Evolutionary conservation across 2,113 vertebrate species (phyloP).

Genomic region (Lucifuga dentata): DNA sequence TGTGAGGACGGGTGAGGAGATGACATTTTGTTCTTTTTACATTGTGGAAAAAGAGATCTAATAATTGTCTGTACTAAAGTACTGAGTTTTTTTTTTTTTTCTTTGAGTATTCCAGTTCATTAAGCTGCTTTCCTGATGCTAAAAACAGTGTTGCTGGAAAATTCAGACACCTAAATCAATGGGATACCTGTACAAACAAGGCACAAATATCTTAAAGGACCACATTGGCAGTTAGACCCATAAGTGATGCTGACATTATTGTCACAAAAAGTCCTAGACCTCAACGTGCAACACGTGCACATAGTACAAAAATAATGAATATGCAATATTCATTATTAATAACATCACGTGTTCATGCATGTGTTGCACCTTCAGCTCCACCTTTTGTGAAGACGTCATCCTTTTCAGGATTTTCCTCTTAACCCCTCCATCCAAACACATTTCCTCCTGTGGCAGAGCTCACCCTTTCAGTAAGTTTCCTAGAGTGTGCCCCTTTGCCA

Average conservation of each 20-base stretch:
- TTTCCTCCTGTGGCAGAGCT: background rate
- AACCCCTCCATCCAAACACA: constrained; percentile 12
- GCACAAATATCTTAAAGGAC: constrained; percentile 62
- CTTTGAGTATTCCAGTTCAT: constrained; percentile 49
- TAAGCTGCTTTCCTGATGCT: constrained; percentile 17
- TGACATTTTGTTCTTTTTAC: constrained; percentile 61
- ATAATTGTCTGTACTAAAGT: constrained; percentile 58
- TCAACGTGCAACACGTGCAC: too few species aligned
- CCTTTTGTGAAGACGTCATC: background rate
- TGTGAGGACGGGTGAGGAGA: too few species aligned
- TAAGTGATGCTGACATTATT: too few species aligned
- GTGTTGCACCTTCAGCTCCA: too few species aligned
- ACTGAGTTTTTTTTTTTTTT: background rate
- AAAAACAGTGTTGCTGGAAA: background rate
- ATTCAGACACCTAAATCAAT: constrained; percentile 18
- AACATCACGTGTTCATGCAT: too few species aligned
- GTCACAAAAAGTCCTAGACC: too few species aligned
- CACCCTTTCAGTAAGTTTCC: constrained; percentile 36
- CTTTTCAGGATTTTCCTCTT: background rate
- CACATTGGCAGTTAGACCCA: too few species aligned
- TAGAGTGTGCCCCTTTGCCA: constrained; percentile 13
- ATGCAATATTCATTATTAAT: too few species aligned
- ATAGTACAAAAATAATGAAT: too few species aligned
- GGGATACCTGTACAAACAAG: constrained; percentile 61
- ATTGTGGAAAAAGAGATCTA: constrained; percentile 5